Percentiles rank a stretch among this genome's conserved stretches.
Evolutionary conservation across 2,888 invertebrate species (phyloP).

Genomic region (Xanthia icteritia): DNA sequence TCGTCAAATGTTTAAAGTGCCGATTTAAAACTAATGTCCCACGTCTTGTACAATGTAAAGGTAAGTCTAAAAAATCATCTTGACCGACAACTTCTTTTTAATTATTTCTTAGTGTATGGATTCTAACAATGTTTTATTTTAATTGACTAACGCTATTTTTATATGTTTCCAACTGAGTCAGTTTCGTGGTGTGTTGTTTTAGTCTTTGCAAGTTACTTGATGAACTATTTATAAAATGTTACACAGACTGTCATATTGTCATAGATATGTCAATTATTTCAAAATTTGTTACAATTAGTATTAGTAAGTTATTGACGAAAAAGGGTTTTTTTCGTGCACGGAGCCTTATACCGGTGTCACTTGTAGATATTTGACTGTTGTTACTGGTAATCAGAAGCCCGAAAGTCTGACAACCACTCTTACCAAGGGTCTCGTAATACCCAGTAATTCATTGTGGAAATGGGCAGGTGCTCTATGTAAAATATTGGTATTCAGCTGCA

Average conservation of each 20-base stretch:
- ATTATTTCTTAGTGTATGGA: slow-evolving; percentile 57
- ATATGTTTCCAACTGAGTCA: slow-evolving; percentile 56
- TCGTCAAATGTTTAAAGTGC: slow-evolving; percentile 87
- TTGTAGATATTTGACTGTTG: not conserved
- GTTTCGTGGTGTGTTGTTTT: slow-evolving; percentile 70
- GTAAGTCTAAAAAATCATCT: slow-evolving; percentile 70
- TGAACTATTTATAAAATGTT: slow-evolving; percentile 68
- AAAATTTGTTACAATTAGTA: too few relatives aligned
- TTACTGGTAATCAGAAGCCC: not conserved
- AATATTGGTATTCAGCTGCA: too few relatives aligned
- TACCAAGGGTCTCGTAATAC: not conserved
- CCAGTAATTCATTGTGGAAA: not conserved
- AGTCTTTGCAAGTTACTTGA: slow-evolving; percentile 72
- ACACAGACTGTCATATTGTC: too few relatives aligned
- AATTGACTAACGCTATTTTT: slow-evolving; percentile 65
- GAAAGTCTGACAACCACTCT: not conserved
- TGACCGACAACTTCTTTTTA: slow-evolving; percentile 61
- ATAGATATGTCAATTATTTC: too few relatives aligned
- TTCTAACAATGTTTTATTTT: slow-evolving; percentile 63
- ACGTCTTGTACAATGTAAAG: slow-evolving; percentile 62
- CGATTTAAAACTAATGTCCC: slow-evolving; percentile 61
- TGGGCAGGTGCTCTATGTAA: not conserved
- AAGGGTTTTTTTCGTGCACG: too few relatives aligned
- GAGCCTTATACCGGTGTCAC: too few relatives aligned
- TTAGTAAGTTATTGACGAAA: too few relatives aligned